Conservation (phyloP, 2,113 vertebrate species). For the Eulemur macaco region DNA sequence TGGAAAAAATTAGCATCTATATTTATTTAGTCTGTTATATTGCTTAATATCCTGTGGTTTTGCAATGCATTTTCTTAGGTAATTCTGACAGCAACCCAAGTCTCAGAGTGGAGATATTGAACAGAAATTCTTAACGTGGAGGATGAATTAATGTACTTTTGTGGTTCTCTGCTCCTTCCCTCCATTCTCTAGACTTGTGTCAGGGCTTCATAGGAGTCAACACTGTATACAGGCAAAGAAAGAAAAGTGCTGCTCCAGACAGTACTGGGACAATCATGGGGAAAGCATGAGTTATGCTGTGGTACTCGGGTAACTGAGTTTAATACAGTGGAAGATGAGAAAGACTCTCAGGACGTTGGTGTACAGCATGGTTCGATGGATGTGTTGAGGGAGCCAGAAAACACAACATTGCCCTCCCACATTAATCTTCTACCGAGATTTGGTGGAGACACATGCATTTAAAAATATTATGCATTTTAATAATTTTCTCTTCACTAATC, state of each 20-base stretch:
- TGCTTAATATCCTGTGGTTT: not conserved
- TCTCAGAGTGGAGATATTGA: not conserved
- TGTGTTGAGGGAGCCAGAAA: not conserved
- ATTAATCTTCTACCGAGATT: not conserved
- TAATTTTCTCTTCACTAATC: not conserved
- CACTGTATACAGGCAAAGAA: not conserved
- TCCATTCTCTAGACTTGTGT: too few species aligned
- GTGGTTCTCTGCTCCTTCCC: not conserved
- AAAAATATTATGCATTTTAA: not conserved
- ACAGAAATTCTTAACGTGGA: not conserved
- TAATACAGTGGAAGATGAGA: not conserved
- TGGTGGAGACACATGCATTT: not conserved
- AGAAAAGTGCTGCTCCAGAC: not conserved
- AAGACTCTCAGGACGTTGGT: not conserved
- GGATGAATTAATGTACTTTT: not conserved
- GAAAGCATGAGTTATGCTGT: not conserved
- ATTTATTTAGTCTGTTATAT: not conserved
- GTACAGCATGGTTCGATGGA: not conserved
- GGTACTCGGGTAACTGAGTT: not conserved
- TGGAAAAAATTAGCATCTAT: not conserved
- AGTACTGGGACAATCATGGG: not conserved
- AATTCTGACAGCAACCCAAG: not conserved
- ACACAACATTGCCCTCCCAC: not conserved
- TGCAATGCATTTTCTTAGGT: not conserved
- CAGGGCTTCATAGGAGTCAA: not conserved